A percentile compares a stretch with the other conserved stretches of the same genome.
These are phyloP conservation scores for Schizothorax lantsangensis DNA, from an alignment of 2,797 vertebrate genomes.

Conservation along the genomic window DNA sequence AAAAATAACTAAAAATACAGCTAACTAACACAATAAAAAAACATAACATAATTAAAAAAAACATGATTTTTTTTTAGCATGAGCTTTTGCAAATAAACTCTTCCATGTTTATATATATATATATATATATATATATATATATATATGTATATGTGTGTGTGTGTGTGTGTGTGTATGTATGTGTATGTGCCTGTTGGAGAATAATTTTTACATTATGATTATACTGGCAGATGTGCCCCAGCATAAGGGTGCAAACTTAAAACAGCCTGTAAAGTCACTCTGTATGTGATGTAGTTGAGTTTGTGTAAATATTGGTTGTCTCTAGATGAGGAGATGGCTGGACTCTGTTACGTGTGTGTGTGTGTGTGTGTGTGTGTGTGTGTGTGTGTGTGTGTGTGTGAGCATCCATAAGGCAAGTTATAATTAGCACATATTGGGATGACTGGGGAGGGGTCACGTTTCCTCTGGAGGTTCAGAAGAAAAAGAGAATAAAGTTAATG, in stretches of 20 bases:
- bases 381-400: background rate
- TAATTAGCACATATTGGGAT: constrained; percentile 48
- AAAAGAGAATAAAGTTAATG: constrained; percentile 15
- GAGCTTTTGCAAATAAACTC: too few relatives aligned
- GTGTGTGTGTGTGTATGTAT: too few relatives aligned
- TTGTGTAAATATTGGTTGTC: background rate
- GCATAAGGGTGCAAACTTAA: background rate
- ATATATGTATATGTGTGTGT: too few relatives aligned
- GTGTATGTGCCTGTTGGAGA: too few relatives aligned
- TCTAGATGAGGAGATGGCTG: constrained; percentile 15
- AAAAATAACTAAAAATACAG: background rate
- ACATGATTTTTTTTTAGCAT: too few relatives aligned
- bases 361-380: background rate
- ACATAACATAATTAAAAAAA: too few relatives aligned
- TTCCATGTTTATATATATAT: too few relatives aligned
- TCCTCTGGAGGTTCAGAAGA: constrained; percentile 2
- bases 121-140: too few relatives aligned
- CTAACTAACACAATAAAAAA: too few relatives aligned
- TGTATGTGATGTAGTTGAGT: background rate
- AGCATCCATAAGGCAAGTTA: constrained; percentile 32
- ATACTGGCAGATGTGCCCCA: background rate
- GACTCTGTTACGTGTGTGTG: background rate
- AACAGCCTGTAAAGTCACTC: background rate
- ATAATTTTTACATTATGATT: background rate
- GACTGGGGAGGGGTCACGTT: constrained; percentile 21